These are phyloP conservation scores for Dinoponera quadriceps DNA, from an alignment of 1,140 invertebrate genomes.

Conservation along the genomic window DNA sequence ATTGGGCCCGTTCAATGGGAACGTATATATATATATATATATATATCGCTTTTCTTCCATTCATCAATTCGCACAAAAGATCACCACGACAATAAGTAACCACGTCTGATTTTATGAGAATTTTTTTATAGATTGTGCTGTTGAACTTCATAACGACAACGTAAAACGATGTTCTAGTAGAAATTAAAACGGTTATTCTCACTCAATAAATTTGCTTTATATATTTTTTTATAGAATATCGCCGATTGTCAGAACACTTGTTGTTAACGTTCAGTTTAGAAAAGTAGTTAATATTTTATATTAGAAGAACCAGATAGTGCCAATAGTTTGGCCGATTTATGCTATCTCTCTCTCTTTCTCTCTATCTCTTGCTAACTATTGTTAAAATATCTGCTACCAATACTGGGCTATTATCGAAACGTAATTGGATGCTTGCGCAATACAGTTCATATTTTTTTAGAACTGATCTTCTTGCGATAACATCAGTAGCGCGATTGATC, in stretches of 20 bases:
- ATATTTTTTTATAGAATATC: background rate
- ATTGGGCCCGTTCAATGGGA: conserved; percentile 9
- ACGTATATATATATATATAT: background rate
- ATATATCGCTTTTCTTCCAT: conserved; percentile 1
- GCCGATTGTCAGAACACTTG: background rate
- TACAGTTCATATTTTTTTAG: too few relatives aligned
- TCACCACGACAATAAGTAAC: conserved; percentile 3
- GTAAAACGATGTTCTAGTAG: too few relatives aligned
- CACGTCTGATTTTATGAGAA: background rate
- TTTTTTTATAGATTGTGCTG: background rate
- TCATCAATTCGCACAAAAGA: conserved; percentile 27
- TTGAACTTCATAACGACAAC: background rate
- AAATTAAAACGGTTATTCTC: background rate
- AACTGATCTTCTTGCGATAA: too few relatives aligned
- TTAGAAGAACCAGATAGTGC: too few relatives aligned
- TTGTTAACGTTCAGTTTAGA: background rate
- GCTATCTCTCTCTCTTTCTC: too few relatives aligned
- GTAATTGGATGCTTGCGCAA: too few relatives aligned
- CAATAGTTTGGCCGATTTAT: too few relatives aligned
- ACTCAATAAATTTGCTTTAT: background rate
- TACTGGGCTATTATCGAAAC: too few relatives aligned
- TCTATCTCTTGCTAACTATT: too few relatives aligned
- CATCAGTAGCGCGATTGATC: too few relatives aligned
- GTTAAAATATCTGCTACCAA: too few relatives aligned
- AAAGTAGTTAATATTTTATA: too few relatives aligned